phyloP scores from a whole-genome alignment of 30 jellyfish, hydroid and myxozoan genomes.

The Mastigias papua region DNA sequence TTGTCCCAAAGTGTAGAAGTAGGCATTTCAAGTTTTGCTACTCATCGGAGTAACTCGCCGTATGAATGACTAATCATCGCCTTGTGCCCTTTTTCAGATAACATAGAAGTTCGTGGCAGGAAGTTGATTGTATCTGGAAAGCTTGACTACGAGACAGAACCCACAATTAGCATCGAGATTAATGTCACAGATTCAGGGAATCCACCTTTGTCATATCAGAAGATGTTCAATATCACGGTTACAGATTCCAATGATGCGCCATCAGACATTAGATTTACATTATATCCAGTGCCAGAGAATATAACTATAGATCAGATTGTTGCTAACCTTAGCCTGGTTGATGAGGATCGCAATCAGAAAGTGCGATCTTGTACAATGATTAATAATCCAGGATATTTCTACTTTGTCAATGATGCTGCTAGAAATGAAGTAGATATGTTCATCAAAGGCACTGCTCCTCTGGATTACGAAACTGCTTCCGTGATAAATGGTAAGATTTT shows the following conservation, averaged over 20 bases:
- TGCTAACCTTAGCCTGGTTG: conserved; percentile 68
- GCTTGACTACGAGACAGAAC: conserved; percentile 76
- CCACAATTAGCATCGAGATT: conserved; percentile 35
- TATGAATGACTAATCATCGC: too few relatives aligned
- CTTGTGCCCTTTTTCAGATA: conserved; percentile 64
- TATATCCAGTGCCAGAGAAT: conserved; percentile 70
- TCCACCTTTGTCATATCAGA: conserved; percentile 69
- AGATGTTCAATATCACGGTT: conserved; percentile 66
- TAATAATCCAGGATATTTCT: conserved; percentile 45
- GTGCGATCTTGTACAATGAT: conserved; percentile 23
- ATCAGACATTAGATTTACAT: conserved; percentile 60
- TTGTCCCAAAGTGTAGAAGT: too few relatives aligned
- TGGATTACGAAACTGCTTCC: conserved; percentile 73
- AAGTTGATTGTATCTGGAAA: conserved; percentile 54
- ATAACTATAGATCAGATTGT: conserved; percentile 62
- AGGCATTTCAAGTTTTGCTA: too few relatives aligned
- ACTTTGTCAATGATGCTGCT: conserved; percentile 3
- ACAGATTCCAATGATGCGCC: conserved; percentile 90
- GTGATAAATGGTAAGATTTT: conserved; percentile 27
- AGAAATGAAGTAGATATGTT: background rate
- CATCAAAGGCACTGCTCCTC: conserved; percentile 27
- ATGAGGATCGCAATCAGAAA: conserved; percentile 66
- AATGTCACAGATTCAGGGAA: conserved; percentile 78
- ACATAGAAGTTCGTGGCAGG: conserved; percentile 43
- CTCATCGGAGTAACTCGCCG: too few relatives aligned